Conservation (phyloP, 2,797 vertebrate genomes). For the Megalops cyprinoides region DNA sequence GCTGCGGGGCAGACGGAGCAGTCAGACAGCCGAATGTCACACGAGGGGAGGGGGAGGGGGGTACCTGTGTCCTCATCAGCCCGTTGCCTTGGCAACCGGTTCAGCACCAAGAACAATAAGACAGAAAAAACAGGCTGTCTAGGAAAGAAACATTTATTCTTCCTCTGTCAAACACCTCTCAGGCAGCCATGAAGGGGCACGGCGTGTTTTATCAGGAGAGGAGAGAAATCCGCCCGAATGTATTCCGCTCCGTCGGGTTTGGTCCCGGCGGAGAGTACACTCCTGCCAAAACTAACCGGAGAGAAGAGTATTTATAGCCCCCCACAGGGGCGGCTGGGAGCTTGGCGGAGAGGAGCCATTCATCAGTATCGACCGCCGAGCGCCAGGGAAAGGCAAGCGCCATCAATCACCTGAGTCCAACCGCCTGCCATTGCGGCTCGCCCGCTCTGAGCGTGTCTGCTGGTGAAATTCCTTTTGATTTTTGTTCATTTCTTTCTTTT, state of each 20-base stretch:
- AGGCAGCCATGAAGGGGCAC: not conserved
- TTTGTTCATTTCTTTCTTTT: not conserved
- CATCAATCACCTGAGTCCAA: not conserved
- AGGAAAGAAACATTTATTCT: not conserved
- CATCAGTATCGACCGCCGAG: not conserved
- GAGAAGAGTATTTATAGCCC: not conserved
- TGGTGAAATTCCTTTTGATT: not conserved
- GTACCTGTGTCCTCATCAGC: not conserved
- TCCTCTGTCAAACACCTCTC: not conserved
- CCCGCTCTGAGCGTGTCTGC: too few species aligned
- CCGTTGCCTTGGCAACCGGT: not conserved
- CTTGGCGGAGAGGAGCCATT: not conserved
- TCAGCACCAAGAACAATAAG: not conserved
- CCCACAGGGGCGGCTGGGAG: constrained; percentile 3
- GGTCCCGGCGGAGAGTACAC: not conserved
- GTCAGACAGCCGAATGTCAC: not conserved
- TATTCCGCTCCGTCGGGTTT: not conserved
- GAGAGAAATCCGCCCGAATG: not conserved
- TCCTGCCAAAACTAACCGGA: constrained; percentile 3
- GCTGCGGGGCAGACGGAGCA: constrained; percentile 61
- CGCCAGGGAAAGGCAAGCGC: not conserved
- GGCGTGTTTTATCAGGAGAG: not conserved
- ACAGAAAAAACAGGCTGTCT: not conserved
- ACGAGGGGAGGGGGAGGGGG: not conserved
- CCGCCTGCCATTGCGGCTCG: not conserved